phyloP scores from a whole-genome alignment of 2,797 vertebrate genomes.

The Xenopus petersii region DNA sequence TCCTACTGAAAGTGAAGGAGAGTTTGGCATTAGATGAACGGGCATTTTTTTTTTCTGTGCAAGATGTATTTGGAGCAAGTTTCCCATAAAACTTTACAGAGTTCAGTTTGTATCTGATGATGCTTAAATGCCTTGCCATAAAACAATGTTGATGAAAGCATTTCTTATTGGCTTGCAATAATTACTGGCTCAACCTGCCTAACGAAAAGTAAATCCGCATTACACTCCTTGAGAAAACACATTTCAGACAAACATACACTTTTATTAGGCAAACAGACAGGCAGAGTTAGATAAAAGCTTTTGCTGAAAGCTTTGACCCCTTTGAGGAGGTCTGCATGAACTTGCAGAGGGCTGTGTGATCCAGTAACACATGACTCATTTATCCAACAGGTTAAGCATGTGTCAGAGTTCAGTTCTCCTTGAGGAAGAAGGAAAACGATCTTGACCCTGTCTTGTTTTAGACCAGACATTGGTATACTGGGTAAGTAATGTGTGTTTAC shows the following conservation, averaged over 20 bases:
- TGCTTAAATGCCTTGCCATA: conserved; percentile 59
- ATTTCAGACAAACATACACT: conserved; percentile 61
- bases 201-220: conserved; percentile 62
- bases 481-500: no score
- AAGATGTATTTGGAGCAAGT: conserved; percentile 56
- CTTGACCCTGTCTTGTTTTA: conserved; percentile 5
- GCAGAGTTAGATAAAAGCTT: conserved; percentile 55
- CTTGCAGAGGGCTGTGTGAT: conserved; percentile 49
- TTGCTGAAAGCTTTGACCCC: conserved; percentile 52
- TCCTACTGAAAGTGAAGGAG: conserved; percentile 10
- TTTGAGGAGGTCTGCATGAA: conserved; percentile 53
- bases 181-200: conserved; percentile 64
- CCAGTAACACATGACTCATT: conserved; percentile 52
- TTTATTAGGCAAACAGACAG: conserved; percentile 62
- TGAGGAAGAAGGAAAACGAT: conserved; percentile 52
- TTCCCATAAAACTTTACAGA: conserved; percentile 53
- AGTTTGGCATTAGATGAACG: conserved; percentile 17
- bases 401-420: conserved; percentile 50
- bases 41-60: conserved; percentile 50
- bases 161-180: conserved; percentile 69
- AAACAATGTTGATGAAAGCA: conserved; percentile 64
- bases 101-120: conserved; percentile 60
- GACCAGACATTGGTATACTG: conserved; percentile 53
- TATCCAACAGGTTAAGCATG: conserved; percentile 46
- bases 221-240: conserved; percentile 64